Conservation (phyloP, 2,888 invertebrate species). For the Epinotia demarniana region DNA sequence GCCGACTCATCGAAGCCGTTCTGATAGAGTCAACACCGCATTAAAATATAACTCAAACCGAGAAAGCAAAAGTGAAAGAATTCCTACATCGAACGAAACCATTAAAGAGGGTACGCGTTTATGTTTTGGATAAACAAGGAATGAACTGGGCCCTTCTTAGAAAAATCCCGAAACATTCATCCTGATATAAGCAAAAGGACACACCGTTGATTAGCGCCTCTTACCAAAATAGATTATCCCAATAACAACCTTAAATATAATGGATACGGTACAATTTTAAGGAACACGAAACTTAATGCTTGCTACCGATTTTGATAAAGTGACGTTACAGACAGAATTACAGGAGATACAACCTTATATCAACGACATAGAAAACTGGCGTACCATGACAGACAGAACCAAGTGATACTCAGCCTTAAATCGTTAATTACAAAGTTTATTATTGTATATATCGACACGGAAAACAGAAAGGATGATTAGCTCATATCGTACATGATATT, state of each 20-base stretch:
- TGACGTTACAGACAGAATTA: conserved; percentile 56
- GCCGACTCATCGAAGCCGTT: conserved; percentile 41
- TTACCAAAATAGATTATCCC: conserved; percentile 51
- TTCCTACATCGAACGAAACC: conserved; percentile 64
- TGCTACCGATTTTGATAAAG: conserved; percentile 65
- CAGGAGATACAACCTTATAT: conserved; percentile 60
- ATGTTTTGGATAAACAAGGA: conserved; percentile 74
- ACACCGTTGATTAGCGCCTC: conserved; percentile 76
- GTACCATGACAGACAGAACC: background rate
- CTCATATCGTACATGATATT: conserved; percentile 74
- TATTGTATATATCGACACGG: conserved; percentile 49
- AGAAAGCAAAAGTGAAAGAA: conserved; percentile 76
- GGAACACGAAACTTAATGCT: conserved; percentile 47
- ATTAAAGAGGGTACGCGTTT: conserved; percentile 70
- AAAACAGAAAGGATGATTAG: conserved; percentile 55
- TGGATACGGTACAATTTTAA: conserved; percentile 54
- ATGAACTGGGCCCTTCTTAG: conserved; percentile 69
- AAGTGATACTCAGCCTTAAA: conserved; percentile 2
- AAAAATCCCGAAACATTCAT: conserved; percentile 68
- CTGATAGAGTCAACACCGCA: conserved; percentile 47
- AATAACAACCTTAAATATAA: conserved; percentile 55
- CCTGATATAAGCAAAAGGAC: conserved; percentile 67
- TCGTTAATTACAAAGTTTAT: conserved; percentile 49
- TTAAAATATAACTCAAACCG: conserved; percentile 50
- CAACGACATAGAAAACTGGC: conserved; percentile 52